phyloP scores from a whole-genome alignment of 2,113 vertebrate genomes.

The Rhinolophus sinicus region DNA sequence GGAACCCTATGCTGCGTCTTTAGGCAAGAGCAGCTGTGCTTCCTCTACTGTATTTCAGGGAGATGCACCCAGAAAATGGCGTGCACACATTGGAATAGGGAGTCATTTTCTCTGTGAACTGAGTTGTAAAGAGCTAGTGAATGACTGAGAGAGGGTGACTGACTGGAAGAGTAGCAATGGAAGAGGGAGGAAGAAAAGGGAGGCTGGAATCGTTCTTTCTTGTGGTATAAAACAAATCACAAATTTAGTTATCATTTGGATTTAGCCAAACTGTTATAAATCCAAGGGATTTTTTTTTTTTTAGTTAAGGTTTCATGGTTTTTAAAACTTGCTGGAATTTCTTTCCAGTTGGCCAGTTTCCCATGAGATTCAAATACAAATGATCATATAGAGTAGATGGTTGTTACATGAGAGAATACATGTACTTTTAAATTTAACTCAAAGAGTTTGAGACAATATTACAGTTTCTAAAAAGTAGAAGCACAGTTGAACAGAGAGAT shows the following conservation, averaged over 20 bases:
- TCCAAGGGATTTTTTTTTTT: constrained; percentile 52
- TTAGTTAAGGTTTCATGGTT: background rate
- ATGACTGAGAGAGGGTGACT: background rate
- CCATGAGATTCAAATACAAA: constrained; percentile 36
- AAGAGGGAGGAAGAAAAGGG: background rate
- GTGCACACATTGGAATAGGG: background rate
- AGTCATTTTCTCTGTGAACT: background rate
- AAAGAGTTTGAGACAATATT: background rate
- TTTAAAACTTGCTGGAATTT: background rate
- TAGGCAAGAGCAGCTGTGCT: background rate
- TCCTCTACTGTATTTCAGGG: background rate
- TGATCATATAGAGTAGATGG: background rate
- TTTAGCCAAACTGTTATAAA: background rate
- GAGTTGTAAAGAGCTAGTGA: background rate
- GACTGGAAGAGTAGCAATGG: background rate
- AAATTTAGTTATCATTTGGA: constrained; percentile 31
- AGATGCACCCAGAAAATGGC: background rate
- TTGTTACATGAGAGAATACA: constrained; percentile 28
- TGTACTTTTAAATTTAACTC: constrained; percentile 47
- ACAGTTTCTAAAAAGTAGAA: constrained; percentile 5
- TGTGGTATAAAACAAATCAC: background rate
- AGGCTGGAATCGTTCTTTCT: background rate
- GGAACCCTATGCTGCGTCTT: background rate
- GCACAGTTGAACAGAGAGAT: background rate
- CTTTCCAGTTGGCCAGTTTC: constrained; percentile 44